Conservation (phyloP, 2,113 vertebrate genomes). For the Pongo pygmaeus region DNA sequence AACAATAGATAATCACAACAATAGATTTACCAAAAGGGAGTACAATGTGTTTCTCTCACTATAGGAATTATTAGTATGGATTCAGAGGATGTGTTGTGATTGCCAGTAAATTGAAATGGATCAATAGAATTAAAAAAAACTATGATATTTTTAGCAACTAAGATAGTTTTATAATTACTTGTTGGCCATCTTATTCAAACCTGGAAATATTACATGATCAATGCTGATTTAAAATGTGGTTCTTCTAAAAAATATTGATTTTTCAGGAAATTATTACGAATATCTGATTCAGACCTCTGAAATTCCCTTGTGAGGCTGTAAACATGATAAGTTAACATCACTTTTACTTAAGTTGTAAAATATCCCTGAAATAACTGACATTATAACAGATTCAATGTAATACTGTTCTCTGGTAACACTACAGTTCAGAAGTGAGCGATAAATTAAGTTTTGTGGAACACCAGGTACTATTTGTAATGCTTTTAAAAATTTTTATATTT, state of each 20-base stretch:
- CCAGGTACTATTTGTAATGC: background rate
- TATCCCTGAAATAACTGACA: background rate
- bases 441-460: background rate
- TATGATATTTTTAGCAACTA: background rate
- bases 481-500: slow-evolving; percentile 10
- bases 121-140: background rate
- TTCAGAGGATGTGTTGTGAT: background rate
- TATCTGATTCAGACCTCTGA: background rate
- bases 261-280: background rate
- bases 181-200: background rate
- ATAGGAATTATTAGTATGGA: background rate
- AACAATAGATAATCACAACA: background rate
- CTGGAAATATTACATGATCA: background rate
- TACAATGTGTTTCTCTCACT: background rate
- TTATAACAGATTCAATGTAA: background rate
- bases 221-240: background rate
- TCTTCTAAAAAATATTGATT: background rate
- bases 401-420: background rate
- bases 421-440: background rate
- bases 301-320: background rate
- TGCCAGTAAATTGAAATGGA: background rate
- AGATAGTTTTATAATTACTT: background rate
- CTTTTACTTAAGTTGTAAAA: slow-evolving; percentile 18
- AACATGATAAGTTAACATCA: background rate
- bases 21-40: background rate